These are phyloP conservation scores for Sylvilagus floridanus DNA, from an alignment of 2,797 vertebrate species.

Conservation along the genomic window DNA sequence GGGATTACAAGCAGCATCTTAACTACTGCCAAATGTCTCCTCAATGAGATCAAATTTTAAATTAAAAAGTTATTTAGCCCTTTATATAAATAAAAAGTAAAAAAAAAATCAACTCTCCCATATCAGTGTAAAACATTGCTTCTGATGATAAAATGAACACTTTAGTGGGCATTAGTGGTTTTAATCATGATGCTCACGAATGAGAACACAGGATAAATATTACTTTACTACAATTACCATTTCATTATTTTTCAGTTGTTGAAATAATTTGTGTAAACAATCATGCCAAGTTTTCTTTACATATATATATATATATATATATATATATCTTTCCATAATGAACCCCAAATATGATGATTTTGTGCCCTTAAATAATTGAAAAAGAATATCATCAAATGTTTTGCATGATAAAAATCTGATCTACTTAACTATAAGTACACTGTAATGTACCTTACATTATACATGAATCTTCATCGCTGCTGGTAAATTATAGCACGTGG, in stretches of 20 bases:
- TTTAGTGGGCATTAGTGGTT: background rate
- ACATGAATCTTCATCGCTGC: background rate
- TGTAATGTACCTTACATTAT: background rate
- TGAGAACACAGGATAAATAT: background rate
- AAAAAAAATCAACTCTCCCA: background rate
- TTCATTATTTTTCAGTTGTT: background rate
- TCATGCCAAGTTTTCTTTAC: background rate
- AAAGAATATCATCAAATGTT: background rate
- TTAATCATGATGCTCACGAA: background rate
- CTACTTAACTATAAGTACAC: slow-evolving; percentile 36
- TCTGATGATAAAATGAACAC: background rate
- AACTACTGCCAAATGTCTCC: no score
- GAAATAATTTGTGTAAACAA: slow-evolving; percentile 15
- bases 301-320: background rate
- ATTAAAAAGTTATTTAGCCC: no score
- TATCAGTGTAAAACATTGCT: background rate
- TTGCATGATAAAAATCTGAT: background rate
- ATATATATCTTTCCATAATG: background rate
- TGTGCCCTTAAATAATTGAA: background rate
- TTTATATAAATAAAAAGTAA: no score
- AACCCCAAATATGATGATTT: background rate
- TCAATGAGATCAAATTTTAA: no score
- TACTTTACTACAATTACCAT: background rate
- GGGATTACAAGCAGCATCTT: no score
- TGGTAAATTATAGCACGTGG: background rate